A percentile compares a stretch with the other conserved stretches of the same genome.
phyloP scores from a whole-genome alignment of 2,113 vertebrate species.

The Alosa alosa region DNA sequence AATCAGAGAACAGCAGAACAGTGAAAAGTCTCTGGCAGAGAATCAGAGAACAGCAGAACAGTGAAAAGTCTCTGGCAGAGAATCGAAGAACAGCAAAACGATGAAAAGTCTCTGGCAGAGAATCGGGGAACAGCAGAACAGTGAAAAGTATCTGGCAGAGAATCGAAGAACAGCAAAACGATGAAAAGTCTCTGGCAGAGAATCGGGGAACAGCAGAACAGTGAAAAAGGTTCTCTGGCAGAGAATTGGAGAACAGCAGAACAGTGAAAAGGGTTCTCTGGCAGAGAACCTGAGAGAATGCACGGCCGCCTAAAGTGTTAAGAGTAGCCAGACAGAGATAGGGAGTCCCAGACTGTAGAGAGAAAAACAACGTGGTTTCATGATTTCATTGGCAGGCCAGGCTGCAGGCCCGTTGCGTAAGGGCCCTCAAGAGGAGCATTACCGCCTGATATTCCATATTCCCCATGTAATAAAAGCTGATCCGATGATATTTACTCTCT shows the following conservation, averaged over 20 bases:
- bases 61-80: too few relatives aligned
- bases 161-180: not conserved
- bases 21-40: not conserved
- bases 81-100: not conserved
- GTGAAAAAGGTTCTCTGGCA: too few relatives aligned
- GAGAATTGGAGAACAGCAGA: not conserved
- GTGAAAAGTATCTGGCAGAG: too few relatives aligned
- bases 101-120: not conserved
- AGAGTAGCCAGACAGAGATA: not conserved
- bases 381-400: not conserved
- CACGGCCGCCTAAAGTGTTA: not conserved
- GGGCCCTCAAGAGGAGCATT: not conserved
- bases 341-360: not conserved
- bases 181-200: not conserved
- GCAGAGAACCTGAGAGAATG: not conserved
- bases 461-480: slow-evolving; percentile 4
- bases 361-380: not conserved
- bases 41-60: too few relatives aligned
- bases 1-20: not conserved
- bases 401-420: not conserved
- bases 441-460: slow-evolving; percentile 7
- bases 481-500: not conserved
- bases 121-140: not conserved
- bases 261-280: not conserved
- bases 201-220: not conserved